Base-by-base conservation (phyloP, 2,797 vertebrate genomes). In the Aldrovandia affinis region DNA sequence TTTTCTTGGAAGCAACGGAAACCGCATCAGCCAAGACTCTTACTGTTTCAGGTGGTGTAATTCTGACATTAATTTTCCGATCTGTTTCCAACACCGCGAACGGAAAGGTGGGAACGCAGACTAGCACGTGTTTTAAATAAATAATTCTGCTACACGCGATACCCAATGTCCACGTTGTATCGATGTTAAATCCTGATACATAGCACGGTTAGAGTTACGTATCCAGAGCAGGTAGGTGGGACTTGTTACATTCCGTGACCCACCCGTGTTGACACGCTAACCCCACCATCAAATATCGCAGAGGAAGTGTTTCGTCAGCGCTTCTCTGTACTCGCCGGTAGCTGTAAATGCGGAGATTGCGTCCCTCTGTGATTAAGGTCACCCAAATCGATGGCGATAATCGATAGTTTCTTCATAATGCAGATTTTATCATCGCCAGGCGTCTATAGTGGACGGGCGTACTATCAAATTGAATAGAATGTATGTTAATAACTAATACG, bases 271-370 rank as follows among this genome's bases (percentile, higher is more conserved):
- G 39, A 75, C 70, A 70, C 65, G 44, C 39, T 75, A 75, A 75
- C 70, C 70, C 22, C 14, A 75, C 44, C 70, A 44, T 73, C 68
- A 42, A 20, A 18, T 33, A 70, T 18, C 65, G 15, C 65, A 18
- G 65, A 70, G 65, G 65, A 70, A 70, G 30, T 39, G 65, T 36
- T 70, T 9, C 18, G 65, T 68, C 65, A 68, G 65, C 65, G 14
- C 9, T 68, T 68, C 65, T 18, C 65, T 68, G 9, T 33, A 3
- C 63, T 10, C 10, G 14, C n/a, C 14, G n/a, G 10, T 36, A 36
- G 12, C 65, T 36, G n/a, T 30, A 30, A 63, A 63, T 63, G 12
- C 61, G n/a, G n/a, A 63, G 61, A 63, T 63, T n/a, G 61, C 61
- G 28, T 63, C 61, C 12, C 6, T 63, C n/a, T 10, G 61, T 30